Evolutionary conservation across 2,797 vertebrate species (phyloP), one percentile per base, ranked within the genome.

Genomic region (Sciurus vulgaris): DNA sequence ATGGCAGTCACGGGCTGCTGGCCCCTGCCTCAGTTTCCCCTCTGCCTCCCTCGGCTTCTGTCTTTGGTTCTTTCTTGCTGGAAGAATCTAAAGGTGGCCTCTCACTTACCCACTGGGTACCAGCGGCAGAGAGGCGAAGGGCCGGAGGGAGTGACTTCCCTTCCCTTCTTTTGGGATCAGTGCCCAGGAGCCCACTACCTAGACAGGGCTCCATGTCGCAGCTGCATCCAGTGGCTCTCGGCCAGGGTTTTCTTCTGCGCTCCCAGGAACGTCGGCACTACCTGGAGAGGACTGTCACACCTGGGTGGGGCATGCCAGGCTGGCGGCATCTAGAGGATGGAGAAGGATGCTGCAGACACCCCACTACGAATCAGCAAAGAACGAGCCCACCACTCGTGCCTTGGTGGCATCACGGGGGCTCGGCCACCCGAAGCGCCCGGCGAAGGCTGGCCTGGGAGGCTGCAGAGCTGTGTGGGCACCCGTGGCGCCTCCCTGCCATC

Each of bases 21-120:
- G 12, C 8, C 83, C 13, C 49, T 94, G 93, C 86, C 94, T 95
- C 86, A 0, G 41, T 95, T 96, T 96, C 89, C 54, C 59, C 63
- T 73, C 33, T 18, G 20, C 67, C 3, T 77, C n/a, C 44, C 38
- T 24, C 28, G 18, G 26, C 35, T 89, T n/a, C 15, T 56, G 38
- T 35, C 3, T 35, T n/a, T 20, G 12, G 20, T 38, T 86, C 86
- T 91, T 33, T 84, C 35, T 92, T 24, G 7, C 49, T 74, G 70
- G 11, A 77, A 47, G 44, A 47, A 7, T 7, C 44, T 47, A 47
- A 47, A 47, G 44, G 44, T 47, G 44, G 14, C 26, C 18, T 83
- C 44, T 30, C 54, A 7, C 30, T 78, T 70, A 17, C 26, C 8
- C 33, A 47, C 13, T 7, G 7, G 2, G 54, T 38, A 76, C 44